Evolutionary conservation across 2,888 invertebrate species (phyloP).

Genomic region (Timandra comae): DNA sequence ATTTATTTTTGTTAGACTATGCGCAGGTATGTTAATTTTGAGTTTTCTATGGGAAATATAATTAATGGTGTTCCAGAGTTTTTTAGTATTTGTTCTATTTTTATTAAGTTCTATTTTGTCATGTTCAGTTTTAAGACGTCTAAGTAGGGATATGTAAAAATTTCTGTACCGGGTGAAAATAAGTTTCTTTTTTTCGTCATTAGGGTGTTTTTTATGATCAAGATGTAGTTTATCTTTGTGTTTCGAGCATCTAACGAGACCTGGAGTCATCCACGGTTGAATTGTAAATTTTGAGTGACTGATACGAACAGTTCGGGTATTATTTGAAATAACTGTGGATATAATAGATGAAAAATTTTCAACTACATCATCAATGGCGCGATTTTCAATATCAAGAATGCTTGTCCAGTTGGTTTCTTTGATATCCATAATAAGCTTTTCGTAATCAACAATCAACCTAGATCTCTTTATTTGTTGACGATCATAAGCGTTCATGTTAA

Average conservation of each 20-base stretch:
- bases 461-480: neutral
- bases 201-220: neutral
- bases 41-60: too few relatives aligned
- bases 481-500: neutral
- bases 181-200: neutral
- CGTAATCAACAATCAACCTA: neutral
- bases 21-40: too few relatives aligned
- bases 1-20: too few relatives aligned
- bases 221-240: neutral
- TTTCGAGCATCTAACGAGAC: too few relatives aligned
- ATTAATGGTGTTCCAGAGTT: too few relatives aligned
- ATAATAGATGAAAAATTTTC: neutral
- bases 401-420: neutral
- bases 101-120: too few relatives aligned
- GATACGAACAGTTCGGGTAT: neutral
- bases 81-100: too few relatives aligned
- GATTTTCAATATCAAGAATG: neutral
- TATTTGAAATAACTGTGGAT: neutral
- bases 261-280: neutral
- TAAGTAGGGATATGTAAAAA: neutral
- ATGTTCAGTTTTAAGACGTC: neutral
- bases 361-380: neutral
- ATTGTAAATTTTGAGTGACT: neutral
- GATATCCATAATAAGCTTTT: neutral
- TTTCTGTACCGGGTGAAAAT: neutral